Evolutionary conservation across 2,113 vertebrate species (phyloP).

Genomic region (Ursus arctos): DNA sequence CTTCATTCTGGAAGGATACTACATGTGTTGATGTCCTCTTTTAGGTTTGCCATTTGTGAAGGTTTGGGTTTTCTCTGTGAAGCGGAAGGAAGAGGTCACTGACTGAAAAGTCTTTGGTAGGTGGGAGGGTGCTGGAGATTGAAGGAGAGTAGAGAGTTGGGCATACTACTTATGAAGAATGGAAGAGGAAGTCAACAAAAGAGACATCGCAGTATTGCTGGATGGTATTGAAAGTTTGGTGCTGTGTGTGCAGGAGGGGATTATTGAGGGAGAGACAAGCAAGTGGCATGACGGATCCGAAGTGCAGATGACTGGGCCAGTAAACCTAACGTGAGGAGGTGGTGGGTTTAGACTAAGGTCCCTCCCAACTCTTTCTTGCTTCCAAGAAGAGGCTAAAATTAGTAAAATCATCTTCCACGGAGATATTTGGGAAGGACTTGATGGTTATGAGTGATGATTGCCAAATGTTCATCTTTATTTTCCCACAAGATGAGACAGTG

Average conservation of each 20-base stretch:
- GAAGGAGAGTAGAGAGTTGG: background rate
- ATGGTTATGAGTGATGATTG: background rate
- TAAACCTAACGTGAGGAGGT: background rate
- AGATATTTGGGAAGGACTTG: background rate
- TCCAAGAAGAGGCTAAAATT: background rate
- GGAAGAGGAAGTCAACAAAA: background rate
- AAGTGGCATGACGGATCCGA: background rate
- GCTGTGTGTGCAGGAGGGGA: background rate
- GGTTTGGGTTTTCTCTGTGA: background rate
- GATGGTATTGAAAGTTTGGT: background rate
- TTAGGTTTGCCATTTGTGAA: background rate
- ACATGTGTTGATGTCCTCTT: too few relatives aligned
- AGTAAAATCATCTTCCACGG: background rate
- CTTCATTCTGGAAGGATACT: background rate
- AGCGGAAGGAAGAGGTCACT: background rate
- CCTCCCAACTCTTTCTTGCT: background rate
- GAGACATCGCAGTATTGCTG: background rate
- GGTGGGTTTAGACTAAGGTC: background rate
- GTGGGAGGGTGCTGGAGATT: background rate
- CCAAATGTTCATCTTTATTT: constrained; percentile 60
- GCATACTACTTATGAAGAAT: background rate
- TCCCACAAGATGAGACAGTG: background rate
- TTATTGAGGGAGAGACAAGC: background rate
- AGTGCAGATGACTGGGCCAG: background rate
- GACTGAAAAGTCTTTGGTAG: background rate